phyloP scores from a whole-genome alignment of 2,797 vertebrate species.

The Kryptolebias ocellatus region DNA sequence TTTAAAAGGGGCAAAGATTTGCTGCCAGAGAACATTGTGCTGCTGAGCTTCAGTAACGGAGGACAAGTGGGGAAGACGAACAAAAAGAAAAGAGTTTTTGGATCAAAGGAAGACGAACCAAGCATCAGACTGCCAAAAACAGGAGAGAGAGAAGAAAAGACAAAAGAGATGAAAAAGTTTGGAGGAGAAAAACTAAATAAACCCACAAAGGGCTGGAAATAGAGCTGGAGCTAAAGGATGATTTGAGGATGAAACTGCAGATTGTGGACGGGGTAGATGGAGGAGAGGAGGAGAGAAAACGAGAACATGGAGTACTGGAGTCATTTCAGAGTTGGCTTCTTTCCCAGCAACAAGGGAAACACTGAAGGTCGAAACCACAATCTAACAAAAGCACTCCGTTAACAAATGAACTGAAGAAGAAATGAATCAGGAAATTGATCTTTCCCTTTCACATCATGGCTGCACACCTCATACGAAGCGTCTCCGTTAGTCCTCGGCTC shows the following conservation, averaged over 20 bases:
- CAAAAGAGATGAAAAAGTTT: background rate
- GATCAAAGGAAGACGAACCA: too few relatives aligned
- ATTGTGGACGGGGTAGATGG: conserved; percentile 1
- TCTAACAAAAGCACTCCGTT: conserved; percentile 22
- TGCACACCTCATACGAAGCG: conserved; percentile 5
- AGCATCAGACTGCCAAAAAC: too few relatives aligned
- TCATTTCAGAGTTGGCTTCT: conserved; percentile 62
- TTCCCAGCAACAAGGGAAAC: conserved; percentile 43
- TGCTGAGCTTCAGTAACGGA: background rate
- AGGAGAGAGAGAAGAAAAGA: too few relatives aligned
- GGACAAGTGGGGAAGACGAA: too few relatives aligned
- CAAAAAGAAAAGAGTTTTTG: background rate
- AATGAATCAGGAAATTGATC: background rate
- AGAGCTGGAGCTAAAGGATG: background rate
- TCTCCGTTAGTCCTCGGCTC: conserved; percentile 6
- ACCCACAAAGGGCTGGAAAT: background rate
- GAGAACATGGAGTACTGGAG: conserved; percentile 65
- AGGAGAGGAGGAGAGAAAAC: conserved; percentile 1
- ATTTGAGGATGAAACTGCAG: background rate
- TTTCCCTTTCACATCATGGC: background rate
- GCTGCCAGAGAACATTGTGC: too few relatives aligned
- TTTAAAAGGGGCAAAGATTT: too few relatives aligned
- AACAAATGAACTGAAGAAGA: conserved; percentile 24
- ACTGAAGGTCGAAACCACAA: conserved; percentile 33
- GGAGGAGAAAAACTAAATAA: background rate